These are phyloP conservation scores for Rhinoptilus africanus DNA, from an alignment of 2,113 vertebrate species.

Conservation along the genomic window DNA sequence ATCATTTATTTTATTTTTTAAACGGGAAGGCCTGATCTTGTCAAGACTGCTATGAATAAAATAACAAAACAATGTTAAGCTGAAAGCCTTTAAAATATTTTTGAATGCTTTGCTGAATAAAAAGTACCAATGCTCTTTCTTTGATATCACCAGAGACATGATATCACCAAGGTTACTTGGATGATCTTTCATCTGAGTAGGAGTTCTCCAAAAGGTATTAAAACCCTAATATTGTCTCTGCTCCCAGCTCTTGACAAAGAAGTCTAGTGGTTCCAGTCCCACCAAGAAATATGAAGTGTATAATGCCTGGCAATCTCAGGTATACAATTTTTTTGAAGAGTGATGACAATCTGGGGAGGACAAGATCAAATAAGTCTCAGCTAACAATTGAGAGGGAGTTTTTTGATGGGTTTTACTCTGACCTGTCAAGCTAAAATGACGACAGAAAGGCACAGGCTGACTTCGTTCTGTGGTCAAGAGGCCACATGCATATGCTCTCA, in stretches of 20 bases:
- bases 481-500: accelerated
- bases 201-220: not conserved
- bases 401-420: not conserved
- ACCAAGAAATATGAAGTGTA: not conserved
- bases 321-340: not conserved
- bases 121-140: not conserved
- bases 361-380: not conserved
- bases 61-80: not conserved
- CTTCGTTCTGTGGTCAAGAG: not conserved
- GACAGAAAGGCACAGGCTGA: not conserved
- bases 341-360: not conserved
- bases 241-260: not conserved
- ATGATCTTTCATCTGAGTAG: not conserved
- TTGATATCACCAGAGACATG: not conserved
- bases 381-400: accelerated
- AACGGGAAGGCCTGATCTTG: not conserved
- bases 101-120: not conserved
- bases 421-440: not conserved
- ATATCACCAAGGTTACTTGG: not conserved
- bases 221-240: not conserved
- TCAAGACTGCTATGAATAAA: not conserved
- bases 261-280: not conserved
- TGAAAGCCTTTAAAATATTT: not conserved
- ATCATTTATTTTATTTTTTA: not conserved
- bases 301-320: not conserved